Evolutionary conservation across 1,140 invertebrate genomes (phyloP), one percentile per base, ranked within the genome.

Genomic region (Frieseomelitta varia): DNA sequence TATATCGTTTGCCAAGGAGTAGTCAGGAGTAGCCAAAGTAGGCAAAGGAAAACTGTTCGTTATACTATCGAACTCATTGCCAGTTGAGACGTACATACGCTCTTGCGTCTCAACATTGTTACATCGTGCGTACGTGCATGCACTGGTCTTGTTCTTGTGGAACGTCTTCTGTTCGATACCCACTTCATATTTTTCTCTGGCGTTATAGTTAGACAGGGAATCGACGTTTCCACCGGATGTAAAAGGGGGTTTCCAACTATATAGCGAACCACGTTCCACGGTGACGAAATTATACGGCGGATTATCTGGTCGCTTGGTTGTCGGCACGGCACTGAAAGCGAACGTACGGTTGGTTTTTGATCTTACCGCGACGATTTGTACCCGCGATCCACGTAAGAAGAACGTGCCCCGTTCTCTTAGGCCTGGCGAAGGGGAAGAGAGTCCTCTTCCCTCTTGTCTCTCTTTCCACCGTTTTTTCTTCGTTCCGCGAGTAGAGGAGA

Each of bases 351-450:
- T 27, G 85, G 85, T 89, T 87, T 89, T 89, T 90, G 85, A 90
- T 90, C 88, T 90, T 58, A 89, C 88, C 88, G 87, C 88, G 85
- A 87, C 88, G 85, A 90, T 90, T 90, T 90, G 88, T 90, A 90
- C 85, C 82, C 61, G 76, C 85, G 82, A 89, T 89, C 77, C 88
- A 67, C 68, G 82, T 71, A 78, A 87, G 81, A 87, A 82, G 87
- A 87, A 88, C 79, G 81, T 76, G 85, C 85, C 69, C 87, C 77
- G 61, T 84, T 78, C 73, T 65, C 81, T 21, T 27, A 47, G 56
- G 27, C 65, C 61, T 55, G 84, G 55, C 34, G 53, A 86, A 47
- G 61, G 34, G 63, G 61, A 53, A 67, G 77, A 79, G 53, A 12
- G 47, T 24, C 17, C 47, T 39, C 58, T 77, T 56, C 27, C 73